A percentile compares a stretch with the other conserved stretches of the same genome.
phyloP scores from a whole-genome alignment of 2,113 vertebrate genomes.

The Atherinomorus stipes region DNA sequence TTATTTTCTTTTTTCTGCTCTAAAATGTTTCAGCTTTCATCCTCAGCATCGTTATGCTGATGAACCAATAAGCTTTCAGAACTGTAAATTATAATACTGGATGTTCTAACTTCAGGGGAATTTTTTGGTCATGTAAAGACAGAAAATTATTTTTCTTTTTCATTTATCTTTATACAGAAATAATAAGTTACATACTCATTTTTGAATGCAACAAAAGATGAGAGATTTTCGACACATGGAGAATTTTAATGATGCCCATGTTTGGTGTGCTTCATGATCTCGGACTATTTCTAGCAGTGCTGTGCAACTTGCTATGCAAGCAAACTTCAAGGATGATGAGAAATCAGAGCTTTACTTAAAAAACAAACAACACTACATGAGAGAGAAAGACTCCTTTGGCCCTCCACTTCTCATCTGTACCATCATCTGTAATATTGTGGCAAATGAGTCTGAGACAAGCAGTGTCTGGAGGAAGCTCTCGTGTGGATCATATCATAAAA shows the following conservation, averaged over 20 bases:
- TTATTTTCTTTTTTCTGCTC: no score
- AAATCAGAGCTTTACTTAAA: not conserved
- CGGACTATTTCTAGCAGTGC: not conserved
- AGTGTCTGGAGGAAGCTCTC: constrained; percentile 60
- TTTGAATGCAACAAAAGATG: not conserved
- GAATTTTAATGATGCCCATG: not conserved
- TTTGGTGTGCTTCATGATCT: not conserved
- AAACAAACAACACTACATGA: not conserved
- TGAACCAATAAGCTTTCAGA: no score
- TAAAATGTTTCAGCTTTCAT: no score
- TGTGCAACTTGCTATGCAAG: not conserved
- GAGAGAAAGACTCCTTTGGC: constrained; percentile 8
- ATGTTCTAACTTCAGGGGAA: no score
- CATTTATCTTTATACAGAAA: not conserved
- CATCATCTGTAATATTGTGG: constrained; percentile 39
- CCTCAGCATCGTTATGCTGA: no score
- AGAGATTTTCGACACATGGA: not conserved
- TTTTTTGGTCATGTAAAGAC: no score
- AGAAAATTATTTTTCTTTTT: not conserved
- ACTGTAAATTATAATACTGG: no score
- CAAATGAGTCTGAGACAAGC: constrained; percentile 53
- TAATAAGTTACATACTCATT: not conserved
- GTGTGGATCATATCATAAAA: constrained; percentile 66
- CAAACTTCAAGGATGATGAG: not conserved
- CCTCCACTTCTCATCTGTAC: constrained; percentile 10